Evolutionary conservation across 2,113 vertebrate species (phyloP).

Genomic region (Parus major): DNA sequence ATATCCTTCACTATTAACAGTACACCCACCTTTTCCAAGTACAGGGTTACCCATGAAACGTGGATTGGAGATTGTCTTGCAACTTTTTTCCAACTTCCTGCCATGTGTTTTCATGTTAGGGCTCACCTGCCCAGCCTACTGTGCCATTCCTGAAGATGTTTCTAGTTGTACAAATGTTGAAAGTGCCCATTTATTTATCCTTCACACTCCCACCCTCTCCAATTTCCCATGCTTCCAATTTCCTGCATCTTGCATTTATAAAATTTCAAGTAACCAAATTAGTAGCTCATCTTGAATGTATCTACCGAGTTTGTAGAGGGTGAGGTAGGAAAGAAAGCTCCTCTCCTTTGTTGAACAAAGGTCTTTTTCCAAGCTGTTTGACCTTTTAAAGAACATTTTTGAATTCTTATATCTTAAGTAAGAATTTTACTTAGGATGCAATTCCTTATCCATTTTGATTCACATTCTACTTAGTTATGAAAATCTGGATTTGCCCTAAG

Average conservation of each 20-base stretch:
- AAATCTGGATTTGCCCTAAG: conserved; percentile 35
- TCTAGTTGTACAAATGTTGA: background rate
- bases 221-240: background rate
- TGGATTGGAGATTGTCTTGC: background rate
- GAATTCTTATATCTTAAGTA: conserved; percentile 22
- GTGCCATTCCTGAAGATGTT: background rate
- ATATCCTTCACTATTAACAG: background rate
- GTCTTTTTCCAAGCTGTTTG: background rate
- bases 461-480: conserved; percentile 13
- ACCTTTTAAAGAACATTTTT: background rate
- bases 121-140: background rate
- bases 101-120: background rate
- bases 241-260: background rate
- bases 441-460: conserved; percentile 44
- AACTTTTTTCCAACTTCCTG: background rate
- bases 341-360: background rate
- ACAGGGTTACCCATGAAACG: background rate
- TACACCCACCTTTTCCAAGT: background rate
- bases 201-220: rapidly evolving
- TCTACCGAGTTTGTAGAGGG: background rate
- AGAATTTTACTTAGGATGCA: conserved; percentile 19
- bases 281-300: background rate
- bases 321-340: background rate
- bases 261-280: background rate
- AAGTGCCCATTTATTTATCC: background rate